Evolutionary conservation across 1,140 invertebrate species (phyloP), one percentile per base, ranked within the genome.

Genomic region (Tachypleus tridentatus): DNA sequence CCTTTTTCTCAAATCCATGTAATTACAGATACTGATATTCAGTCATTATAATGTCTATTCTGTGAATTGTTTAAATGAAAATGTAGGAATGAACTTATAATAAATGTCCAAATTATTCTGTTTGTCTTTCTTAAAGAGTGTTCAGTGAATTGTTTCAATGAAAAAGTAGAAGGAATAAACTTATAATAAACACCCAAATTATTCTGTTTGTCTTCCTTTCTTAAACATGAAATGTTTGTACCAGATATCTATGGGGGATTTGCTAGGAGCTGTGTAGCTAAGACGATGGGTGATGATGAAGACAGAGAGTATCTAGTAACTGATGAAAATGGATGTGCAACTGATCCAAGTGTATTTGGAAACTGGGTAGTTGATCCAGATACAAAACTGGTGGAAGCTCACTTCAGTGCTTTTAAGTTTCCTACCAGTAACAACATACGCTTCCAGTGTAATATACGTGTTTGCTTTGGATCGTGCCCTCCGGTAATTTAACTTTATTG

Each of bases 371-470:
- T 90, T 69, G 89, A 90, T 73, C 82, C 86, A 4, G 87, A 91
- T 52, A 86, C 86, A 9, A 88, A 89, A 74, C 84, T 88, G 8
- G 77, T 96, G 47, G 80, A 87, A 73, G 91, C 91, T 56, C 84
- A 86, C 66, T 95, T 97, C 75, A 93, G 93, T 75, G 93, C 92
- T 4, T 97, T 97, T 76, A 96, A 97, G 76, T 97, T 97, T 83
- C 93, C 92, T 0, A 91, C 88, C 66, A 92, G 89, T 72, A 92
- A 94, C 72, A 94, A 93, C 74, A 91, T 96, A 71, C 80, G 91
- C 76, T 96, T 96, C 88, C 91, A 95, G 76, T 96, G 93, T 76
- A 95, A 94, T 75, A 93, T 96, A 74, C 82, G 92, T 57, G 91
- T 96, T 4, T 96, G 93, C 80, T 96, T 96, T 74, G 91, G 91